Percentiles rank a stretch among this genome's conserved stretches.
phyloP scores from a whole-genome alignment of 2,113 vertebrate genomes.

The Proterorhinus semilunaris region DNA sequence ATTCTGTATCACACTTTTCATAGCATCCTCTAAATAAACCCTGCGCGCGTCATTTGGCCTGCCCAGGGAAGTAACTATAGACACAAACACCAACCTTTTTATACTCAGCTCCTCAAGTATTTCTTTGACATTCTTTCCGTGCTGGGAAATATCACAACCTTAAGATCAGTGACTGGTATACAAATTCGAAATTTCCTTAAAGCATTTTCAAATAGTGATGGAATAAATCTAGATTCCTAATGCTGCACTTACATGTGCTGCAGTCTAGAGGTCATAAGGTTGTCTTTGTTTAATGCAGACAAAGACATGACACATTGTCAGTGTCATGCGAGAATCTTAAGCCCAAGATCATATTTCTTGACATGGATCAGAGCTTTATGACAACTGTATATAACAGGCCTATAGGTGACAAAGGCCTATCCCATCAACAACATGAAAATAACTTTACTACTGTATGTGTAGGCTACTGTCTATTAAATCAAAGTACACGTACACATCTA shows the following conservation, averaged over 20 bases:
- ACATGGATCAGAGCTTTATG: conserved; percentile 49
- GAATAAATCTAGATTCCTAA: not conserved
- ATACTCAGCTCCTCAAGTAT: conserved; percentile 45
- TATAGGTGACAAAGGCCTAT: conserved; percentile 50
- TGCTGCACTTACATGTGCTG: not conserved
- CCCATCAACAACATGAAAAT: not conserved
- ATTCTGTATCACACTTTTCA: conserved; percentile 74
- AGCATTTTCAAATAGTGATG: not conserved
- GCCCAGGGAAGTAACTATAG: conserved; percentile 64
- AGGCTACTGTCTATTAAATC: no score
- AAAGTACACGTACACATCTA: no score
- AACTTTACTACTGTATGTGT: not conserved
- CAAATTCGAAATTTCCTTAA: not conserved
- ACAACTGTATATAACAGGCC: conserved; percentile 57
- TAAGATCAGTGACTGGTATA: not conserved
- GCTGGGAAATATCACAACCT: conserved; percentile 25
- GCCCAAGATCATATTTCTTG: conserved; percentile 41
- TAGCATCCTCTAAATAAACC: conserved; percentile 76
- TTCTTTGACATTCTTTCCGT: conserved; percentile 33
- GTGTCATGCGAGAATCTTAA: conserved; percentile 35
- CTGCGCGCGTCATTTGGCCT: conserved; percentile 56
- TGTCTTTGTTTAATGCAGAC: conserved; percentile 41
- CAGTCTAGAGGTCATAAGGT: conserved; percentile 27
- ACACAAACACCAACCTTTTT: conserved; percentile 66
- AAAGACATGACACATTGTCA: conserved; percentile 38